phyloP scores from a whole-genome alignment of 1,140 invertebrate genomes.

The Zaprionus camerounensis region DNA sequence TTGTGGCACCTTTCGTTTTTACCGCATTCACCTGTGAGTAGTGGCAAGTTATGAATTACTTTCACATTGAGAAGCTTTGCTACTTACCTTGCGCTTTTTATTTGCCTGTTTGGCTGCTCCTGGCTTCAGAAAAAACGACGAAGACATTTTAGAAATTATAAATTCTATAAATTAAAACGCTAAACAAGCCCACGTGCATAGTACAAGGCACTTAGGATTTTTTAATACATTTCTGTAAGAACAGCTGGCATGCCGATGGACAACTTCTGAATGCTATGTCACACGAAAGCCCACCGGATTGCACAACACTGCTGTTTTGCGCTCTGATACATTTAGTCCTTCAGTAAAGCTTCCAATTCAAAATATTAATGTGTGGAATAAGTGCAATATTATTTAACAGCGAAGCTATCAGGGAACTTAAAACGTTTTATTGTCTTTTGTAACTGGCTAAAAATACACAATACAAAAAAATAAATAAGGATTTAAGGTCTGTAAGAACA shows the following conservation, averaged over 20 bases:
- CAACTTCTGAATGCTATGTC: not conserved
- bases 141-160: slow-evolving; percentile 67
- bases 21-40: slow-evolving; percentile 73
- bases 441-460: too few species aligned
- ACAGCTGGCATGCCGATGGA: slow-evolving; percentile 40
- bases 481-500: not conserved
- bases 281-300: not conserved
- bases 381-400: too few species aligned
- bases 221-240: slow-evolving; percentile 22
- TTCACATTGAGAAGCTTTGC: not conserved
- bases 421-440: too few species aligned
- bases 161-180: slow-evolving; percentile 40
- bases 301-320: not conserved
- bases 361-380: too few species aligned
- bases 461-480: too few species aligned
- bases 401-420: too few species aligned
- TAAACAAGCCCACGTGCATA: slow-evolving; percentile 63
- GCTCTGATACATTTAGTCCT: not conserved
- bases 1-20: slow-evolving; percentile 59
- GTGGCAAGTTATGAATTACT: slow-evolving; percentile 60
- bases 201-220: slow-evolving; percentile 42
- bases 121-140: slow-evolving; percentile 87
- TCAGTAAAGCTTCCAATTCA: not conserved
- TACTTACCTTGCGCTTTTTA: slow-evolving; percentile 85
- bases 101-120: slow-evolving; percentile 84